Base-by-base conservation (phyloP, 2,888 invertebrate genomes). In the Aphidoletes aphidimyza region DNA sequence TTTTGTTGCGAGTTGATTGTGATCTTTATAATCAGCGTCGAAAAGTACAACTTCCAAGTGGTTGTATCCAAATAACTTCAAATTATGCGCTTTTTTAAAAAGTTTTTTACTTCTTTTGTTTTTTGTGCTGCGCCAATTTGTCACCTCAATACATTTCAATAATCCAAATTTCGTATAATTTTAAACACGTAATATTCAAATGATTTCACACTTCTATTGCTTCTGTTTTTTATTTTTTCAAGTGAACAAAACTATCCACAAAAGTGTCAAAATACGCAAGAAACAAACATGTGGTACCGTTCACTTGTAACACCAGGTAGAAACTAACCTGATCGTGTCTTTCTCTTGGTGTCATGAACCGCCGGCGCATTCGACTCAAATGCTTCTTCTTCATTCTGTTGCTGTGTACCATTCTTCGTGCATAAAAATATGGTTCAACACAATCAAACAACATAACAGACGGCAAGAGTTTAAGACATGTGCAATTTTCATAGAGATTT, bases 251-350 rank as follows among this genome's bases (percentile, higher is more conserved):
- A n/a, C n/a, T 69, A n/a, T n/a, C 69, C 26, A 34, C 26, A 30
- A 69, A 69, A 69, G 30, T 69, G 69, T 69, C 69, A 69, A 69
- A 69, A 69, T 54, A 17, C n/a, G 26, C 69, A 26, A 69, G 26
- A 69, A 69, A 9, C 69, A 30, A 69, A 69, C 69, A 37, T 81
- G 81, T 81, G 37, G 37, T 22, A 37, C 37, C 81, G n/a, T 37
- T 81, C 81, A 81, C 78, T 78, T 36, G 78, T 36, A 78, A 8
- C 5, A 81, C 81, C 81, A 81, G 81, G 81, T 81, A 81, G 3
- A 81, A 37, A 81, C 81, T 81, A 37, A 81, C 36, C 5, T 37
- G 81, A 37, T 81, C 81, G 22, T 37, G 81, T 81, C 81, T 81
- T 37, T 81, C 81, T 81, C 37, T 81, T 22, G 81, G n/a, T 81